Conservation (phyloP, 2,797 vertebrate species). For the Muscicapa comitata region DNA sequence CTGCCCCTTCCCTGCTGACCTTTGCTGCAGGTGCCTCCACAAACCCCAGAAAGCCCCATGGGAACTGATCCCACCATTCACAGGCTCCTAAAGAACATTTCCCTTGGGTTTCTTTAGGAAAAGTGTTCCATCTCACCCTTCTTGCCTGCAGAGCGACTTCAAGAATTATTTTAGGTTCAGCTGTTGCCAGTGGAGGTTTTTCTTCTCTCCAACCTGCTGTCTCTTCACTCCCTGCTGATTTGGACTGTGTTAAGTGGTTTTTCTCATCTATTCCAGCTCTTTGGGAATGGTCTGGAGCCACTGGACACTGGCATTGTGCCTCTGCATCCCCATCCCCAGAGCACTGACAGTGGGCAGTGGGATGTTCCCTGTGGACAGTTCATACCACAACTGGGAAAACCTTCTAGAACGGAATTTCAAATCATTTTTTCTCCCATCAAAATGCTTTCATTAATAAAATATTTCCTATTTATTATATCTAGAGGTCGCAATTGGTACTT, state of each 20-base stretch:
- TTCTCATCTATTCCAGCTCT: neutral
- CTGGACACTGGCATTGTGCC: neutral
- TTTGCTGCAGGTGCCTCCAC: neutral
- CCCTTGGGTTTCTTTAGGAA: neutral
- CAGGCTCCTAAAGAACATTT: accelerated
- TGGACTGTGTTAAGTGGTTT: neutral
- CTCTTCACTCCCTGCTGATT: neutral
- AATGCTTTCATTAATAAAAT: neutral
- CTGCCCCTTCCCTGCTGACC: neutral
- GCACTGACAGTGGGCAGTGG: accelerated
- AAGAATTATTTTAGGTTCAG: neutral
- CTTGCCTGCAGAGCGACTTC: neutral
- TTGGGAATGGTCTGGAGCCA: neutral
- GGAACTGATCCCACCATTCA: neutral
- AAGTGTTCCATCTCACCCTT: neutral
- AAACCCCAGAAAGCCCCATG: neutral
- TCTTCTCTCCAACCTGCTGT: neutral
- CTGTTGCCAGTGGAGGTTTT: neutral
- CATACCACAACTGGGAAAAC: neutral
- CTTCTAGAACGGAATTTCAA: neutral
- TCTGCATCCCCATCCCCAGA: neutral
- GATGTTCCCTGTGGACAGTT: neutral
- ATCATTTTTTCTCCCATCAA: neutral
- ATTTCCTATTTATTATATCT: neutral
- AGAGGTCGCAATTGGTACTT: neutral